Conservation (phyloP, 1,140 invertebrate genomes). For the Contarinia nasturtii region DNA sequence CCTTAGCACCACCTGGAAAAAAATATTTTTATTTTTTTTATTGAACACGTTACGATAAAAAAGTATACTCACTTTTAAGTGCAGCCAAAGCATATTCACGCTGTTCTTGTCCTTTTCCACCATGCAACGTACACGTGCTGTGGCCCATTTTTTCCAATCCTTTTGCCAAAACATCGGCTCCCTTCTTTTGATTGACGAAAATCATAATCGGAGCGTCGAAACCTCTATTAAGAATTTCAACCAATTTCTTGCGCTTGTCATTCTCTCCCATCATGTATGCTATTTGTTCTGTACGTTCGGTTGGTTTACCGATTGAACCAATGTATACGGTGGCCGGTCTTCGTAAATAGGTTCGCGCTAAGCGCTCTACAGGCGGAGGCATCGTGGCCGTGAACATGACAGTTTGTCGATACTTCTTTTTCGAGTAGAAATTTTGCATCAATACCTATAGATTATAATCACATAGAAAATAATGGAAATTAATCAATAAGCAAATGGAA, state of each 20-base stretch:
- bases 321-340: slow-evolving; percentile 97
- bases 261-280: slow-evolving; percentile 88
- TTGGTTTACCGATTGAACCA: slow-evolving; percentile 94
- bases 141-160: slow-evolving; percentile 93
- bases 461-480: too few species aligned
- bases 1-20: slow-evolving; percentile 53
- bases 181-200: slow-evolving; percentile 99
- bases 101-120: slow-evolving; percentile 99
- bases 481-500: too few species aligned
- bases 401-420: slow-evolving; percentile 97
- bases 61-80: slow-evolving; percentile 45
- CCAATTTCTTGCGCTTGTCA: slow-evolving; percentile 80
- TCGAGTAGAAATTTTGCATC: slow-evolving; percentile 87
- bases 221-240: slow-evolving; percentile 67
- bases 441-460: too few species aligned
- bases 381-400: slow-evolving; percentile 99
- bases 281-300: slow-evolving; percentile 94
- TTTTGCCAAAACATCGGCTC: slow-evolving; percentile 92
- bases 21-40: too few species aligned
- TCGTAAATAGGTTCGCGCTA: slow-evolving; percentile 86
- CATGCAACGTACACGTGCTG: slow-evolving; percentile 92
- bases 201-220: slow-evolving; percentile 96
- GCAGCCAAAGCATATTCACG: slow-evolving; percentile 94
- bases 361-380: slow-evolving; percentile 90
- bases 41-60: too few species aligned